These are phyloP conservation scores for Pseudochirops cupreus DNA, from an alignment of 2,797 vertebrate species.

Conservation along the genomic window DNA sequence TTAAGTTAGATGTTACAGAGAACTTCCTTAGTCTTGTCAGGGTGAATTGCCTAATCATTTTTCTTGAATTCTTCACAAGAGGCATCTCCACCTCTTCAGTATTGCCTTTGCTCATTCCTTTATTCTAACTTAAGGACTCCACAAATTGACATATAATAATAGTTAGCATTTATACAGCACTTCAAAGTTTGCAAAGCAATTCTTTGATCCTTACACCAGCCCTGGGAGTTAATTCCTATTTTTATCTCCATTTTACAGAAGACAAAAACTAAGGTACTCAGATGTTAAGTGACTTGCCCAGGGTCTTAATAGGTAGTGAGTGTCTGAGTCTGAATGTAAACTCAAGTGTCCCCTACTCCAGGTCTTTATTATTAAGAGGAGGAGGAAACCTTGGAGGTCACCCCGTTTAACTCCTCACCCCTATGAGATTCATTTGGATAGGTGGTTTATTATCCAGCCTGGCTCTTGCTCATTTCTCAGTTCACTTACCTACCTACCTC, in stretches of 20 bases:
- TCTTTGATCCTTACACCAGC: not conserved
- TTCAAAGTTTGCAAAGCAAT: not conserved
- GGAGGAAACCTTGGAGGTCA: not conserved
- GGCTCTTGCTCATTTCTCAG: not conserved
- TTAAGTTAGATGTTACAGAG: not conserved
- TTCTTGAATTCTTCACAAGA: not conserved
- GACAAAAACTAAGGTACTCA: not conserved
- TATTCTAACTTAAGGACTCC: not conserved
- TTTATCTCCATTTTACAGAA: not conserved
- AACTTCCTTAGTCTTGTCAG: not conserved
- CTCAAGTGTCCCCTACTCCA: not conserved
- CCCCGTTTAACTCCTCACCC: not conserved
- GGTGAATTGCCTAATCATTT: not conserved
- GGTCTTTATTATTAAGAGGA: not conserved
- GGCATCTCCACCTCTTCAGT: not conserved
- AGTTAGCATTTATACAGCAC: not conserved
- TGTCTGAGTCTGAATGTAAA: not conserved
- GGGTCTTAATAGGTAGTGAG: not conserved
- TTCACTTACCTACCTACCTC: too few relatives aligned
- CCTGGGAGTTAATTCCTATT: not conserved
- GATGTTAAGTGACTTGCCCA: not conserved
- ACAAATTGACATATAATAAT: not conserved
- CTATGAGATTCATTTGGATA: not conserved
- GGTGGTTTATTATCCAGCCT: not conserved
- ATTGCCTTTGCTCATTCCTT: not conserved